Conservation (phyloP, 2,113 vertebrate genomes). For the Chionis minor region DNA sequence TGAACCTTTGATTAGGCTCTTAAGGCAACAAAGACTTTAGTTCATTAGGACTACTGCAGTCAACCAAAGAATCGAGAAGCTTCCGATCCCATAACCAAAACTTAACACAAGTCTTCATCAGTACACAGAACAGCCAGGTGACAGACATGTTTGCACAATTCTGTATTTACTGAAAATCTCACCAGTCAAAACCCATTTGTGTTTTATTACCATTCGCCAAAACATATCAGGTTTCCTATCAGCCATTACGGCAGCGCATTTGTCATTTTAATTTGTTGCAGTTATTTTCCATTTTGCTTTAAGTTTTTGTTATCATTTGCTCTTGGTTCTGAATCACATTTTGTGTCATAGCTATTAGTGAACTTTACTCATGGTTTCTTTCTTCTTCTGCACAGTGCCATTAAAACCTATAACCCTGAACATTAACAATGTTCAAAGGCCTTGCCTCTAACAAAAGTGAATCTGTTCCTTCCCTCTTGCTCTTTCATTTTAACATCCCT, state of each 20-base stretch:
- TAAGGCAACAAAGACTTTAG: neutral
- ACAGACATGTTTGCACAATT: slow-evolving; percentile 60
- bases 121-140: neutral
- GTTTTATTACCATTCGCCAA: slow-evolving; percentile 46
- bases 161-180: slow-evolving; percentile 53
- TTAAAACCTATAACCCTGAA: slow-evolving; percentile 75
- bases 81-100: neutral
- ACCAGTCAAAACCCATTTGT: slow-evolving; percentile 7
- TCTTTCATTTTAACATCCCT: slow-evolving; percentile 49
- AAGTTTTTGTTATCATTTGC: slow-evolving; percentile 33
- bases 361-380: slow-evolving; percentile 54
- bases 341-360: slow-evolving; percentile 39
- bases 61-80: neutral
- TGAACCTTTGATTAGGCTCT: neutral
- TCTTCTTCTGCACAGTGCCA: slow-evolving; percentile 63
- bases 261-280: slow-evolving; percentile 76
- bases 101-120: neutral
- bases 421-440: slow-evolving; percentile 73
- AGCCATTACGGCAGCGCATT: slow-evolving; percentile 75
- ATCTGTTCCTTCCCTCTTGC: slow-evolving; percentile 8
- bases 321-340: slow-evolving; percentile 47
- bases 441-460: slow-evolving; percentile 77
- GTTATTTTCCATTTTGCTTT: slow-evolving; percentile 72
- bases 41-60: neutral
- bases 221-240: slow-evolving; percentile 80